Evolutionary conservation across 1,140 invertebrate genomes (phyloP), one percentile per base, ranked within the genome.

Genomic region (Propsilocerus akamusi): DNA sequence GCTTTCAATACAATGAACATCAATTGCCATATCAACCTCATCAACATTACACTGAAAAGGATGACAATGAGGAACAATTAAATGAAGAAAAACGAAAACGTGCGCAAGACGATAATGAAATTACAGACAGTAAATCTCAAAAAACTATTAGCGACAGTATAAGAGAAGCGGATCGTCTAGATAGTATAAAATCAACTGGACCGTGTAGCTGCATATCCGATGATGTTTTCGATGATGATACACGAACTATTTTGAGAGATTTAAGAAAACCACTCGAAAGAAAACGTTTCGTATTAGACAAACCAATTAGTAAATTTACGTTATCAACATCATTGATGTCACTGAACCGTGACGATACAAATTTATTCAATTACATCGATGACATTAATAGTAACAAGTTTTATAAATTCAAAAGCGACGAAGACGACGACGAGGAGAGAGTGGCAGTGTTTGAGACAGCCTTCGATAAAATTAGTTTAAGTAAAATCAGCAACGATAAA

Each of bases 1-100:
- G 34, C 14, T 41, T 41, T 41, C 34, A 41, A 20, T 41, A 41
- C 34, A 41, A 41, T 20, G 34, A 41, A 17, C 34, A 41, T 41
- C 34, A 14, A 20, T 20, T 41, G 10, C 34, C 34, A n/a, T 41
- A 41, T 41, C 34, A 41, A 20, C 17, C 34, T 7, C 34, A 41
- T 14, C 12, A n/a, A 8, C 17, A 41, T 17, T 20, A 41, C 34
- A 41, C 10, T 17, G 22, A 17, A 7, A 5, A 20, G 8, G 12
- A 8, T 17, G 22, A 41, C 22, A 41, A 41, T 17, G 14, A 5
- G 34, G 8, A 20, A 20, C 14, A 41, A 17, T 17, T 14, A 41
- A 8, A 20, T 20, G 8, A 41, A 41, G 22, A 20, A 41, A 4
- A 41, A 41, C 34, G 34, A 41, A 10, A 41, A 41, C 17, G 34